phyloP scores from a whole-genome alignment of 2,888 invertebrate genomes.

The Cephus spinipes region DNA sequence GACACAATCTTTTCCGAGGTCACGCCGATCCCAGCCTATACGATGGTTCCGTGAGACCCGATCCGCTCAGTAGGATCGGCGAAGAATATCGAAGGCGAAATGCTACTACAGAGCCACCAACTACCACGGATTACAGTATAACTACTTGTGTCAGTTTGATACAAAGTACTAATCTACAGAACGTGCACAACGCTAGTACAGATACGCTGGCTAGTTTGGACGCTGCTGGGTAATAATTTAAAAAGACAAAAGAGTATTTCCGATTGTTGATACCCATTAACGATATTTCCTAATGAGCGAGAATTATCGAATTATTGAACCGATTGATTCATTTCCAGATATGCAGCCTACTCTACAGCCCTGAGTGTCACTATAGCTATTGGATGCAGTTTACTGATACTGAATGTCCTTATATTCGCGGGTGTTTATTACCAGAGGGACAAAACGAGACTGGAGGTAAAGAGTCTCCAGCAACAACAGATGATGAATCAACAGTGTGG shows the following conservation, averaged over 20 bases:
- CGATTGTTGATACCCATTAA: not conserved
- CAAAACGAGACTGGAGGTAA: conserved; percentile 83
- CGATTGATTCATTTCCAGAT: conserved; percentile 35
- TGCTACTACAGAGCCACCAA: conserved; percentile 73
- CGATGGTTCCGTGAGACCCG: conserved; percentile 88
- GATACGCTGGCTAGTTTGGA: conserved; percentile 84
- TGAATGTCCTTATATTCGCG: conserved; percentile 94
- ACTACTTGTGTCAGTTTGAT: conserved; percentile 78
- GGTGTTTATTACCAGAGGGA: conserved; percentile 94
- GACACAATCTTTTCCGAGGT: conserved; percentile 90
- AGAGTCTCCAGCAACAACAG: conserved; percentile 81
- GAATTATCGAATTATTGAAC: not conserved
- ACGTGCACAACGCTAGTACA: conserved; percentile 75
- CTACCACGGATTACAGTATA: conserved; percentile 78
- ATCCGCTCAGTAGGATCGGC: conserved; percentile 78
- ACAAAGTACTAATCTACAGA: conserved; percentile 70
- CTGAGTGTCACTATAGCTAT: conserved; percentile 94
- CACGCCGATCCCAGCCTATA: conserved; percentile 90
- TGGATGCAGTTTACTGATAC: conserved; percentile 89
- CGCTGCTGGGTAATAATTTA: conserved; percentile 72
- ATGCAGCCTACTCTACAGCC: conserved; percentile 85
- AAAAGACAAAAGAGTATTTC: not conserved
- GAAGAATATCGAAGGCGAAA: conserved; percentile 73
- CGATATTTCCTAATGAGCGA: not conserved
- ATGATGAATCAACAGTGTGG: conserved; percentile 78